A percentile compares a stretch with the other conserved stretches of the same genome.
phyloP scores from a whole-genome alignment of 2,797 vertebrate genomes.

The Spatula clypeata region DNA sequence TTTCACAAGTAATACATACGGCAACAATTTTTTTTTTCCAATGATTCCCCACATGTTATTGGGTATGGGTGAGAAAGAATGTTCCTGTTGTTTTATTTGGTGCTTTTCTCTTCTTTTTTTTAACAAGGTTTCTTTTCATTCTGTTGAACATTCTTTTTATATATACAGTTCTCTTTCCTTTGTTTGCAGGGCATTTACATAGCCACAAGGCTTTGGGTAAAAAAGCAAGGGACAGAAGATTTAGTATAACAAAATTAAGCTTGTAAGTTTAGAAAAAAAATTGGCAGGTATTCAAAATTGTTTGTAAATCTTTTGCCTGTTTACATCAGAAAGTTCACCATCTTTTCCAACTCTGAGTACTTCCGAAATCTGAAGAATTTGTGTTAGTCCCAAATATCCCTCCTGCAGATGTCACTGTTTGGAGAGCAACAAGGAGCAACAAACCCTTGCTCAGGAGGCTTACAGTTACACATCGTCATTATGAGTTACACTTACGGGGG shows the following conservation, averaged over 20 bases:
- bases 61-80: background rate
- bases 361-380: background rate
- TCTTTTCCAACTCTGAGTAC: background rate
- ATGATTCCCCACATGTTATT: slow-evolving; percentile 16
- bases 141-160: background rate
- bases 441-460: background rate
- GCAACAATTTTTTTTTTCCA: background rate
- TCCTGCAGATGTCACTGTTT: background rate
- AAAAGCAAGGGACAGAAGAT: background rate
- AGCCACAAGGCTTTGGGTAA: background rate
- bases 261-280: background rate
- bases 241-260: background rate
- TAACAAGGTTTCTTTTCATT: background rate
- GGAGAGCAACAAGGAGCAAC: background rate
- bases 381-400: background rate
- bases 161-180: background rate
- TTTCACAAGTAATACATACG: slow-evolving; percentile 62
- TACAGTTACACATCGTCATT: background rate
- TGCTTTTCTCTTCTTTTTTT: background rate
- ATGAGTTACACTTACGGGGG: fast-evolving
- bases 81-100: slow-evolving; percentile 1
- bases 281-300: background rate
- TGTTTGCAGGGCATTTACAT: background rate
- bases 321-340: background rate
- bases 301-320: background rate